These are phyloP conservation scores for Pipa parva DNA, from an alignment of 2,113 vertebrate species.

Conservation along the genomic window DNA sequence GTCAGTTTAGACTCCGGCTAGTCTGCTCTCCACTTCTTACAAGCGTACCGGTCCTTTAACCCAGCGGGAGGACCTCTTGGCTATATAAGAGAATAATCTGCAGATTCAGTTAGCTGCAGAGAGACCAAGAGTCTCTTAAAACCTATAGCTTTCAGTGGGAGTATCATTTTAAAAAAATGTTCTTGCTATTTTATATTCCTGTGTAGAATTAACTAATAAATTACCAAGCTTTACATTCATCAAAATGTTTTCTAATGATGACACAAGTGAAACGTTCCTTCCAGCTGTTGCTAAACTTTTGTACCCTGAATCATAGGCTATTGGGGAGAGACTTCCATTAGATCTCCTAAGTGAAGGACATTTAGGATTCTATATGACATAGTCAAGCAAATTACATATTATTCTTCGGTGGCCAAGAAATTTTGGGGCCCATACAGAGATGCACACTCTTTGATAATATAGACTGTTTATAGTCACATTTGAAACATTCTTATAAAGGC, in stretches of 20 bases:
- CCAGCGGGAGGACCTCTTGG: constrained; percentile 17
- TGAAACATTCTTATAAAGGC: no score
- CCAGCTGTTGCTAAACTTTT: no score
- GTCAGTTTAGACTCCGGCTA: constrained; percentile 14
- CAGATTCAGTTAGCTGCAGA: constrained; percentile 3
- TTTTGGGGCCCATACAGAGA: no score
- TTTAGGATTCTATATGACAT: no score
- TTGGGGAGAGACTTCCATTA: no score
- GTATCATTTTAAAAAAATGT: constrained; percentile 13
- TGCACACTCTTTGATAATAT: no score
- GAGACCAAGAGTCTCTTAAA: constrained; percentile 5
- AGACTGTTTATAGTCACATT: no score
- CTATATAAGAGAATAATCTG: constrained; percentile 3
- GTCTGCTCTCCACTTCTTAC: constrained; percentile 22
- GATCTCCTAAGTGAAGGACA: no score
- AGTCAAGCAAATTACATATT: no score
- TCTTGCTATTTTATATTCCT: neutral
- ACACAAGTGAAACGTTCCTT: no score
- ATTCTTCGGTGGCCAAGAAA: no score
- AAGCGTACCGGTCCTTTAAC: constrained; percentile 31
- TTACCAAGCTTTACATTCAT: neutral
- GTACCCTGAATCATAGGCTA: no score
- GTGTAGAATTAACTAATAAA: constrained; percentile 12
- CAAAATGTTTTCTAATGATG: neutral
- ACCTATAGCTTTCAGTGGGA: constrained; percentile 13